phyloP scores from a whole-genome alignment of 2,797 vertebrate species.

The Gymnoscopelus braueri region DNA sequence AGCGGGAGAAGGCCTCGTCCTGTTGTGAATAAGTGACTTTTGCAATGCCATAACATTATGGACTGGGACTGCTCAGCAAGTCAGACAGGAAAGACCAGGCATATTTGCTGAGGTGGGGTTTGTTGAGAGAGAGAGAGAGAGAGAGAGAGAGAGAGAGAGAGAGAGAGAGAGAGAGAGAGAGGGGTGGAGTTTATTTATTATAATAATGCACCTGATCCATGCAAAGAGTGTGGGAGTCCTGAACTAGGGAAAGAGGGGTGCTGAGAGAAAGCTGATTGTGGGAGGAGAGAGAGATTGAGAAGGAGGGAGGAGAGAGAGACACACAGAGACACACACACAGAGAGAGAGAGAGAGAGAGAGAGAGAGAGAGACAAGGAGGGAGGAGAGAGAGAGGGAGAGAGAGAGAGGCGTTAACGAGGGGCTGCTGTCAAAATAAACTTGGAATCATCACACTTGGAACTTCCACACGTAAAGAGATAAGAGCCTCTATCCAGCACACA shows the following conservation, averaged over 20 bases:
- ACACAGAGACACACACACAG: not conserved
- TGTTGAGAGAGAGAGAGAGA: conserved; percentile 20
- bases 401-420: not conserved
- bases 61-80: conserved; percentile 19
- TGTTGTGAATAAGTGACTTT: not conserved
- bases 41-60: not conserved
- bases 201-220: conserved; percentile 14
- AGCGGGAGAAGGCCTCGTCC: not conserved
- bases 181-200: not conserved
- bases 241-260: not conserved
- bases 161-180: not conserved
- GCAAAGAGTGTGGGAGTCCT: too few species aligned
- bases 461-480: not conserved
- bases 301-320: not conserved
- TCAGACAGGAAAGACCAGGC: conserved; percentile 55
- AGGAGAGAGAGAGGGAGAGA: not conserved
- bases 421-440: not conserved
- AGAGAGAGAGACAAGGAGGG: not conserved
- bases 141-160: conserved; percentile 9
- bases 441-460: not conserved
- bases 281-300: not conserved
- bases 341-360: not conserved
- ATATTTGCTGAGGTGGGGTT: conserved; percentile 54
- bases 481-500: too few species aligned
- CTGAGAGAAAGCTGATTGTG: not conserved